phyloP scores from a whole-genome alignment of 2,888 invertebrate species.

The Ectemnius cavifrons region DNA sequence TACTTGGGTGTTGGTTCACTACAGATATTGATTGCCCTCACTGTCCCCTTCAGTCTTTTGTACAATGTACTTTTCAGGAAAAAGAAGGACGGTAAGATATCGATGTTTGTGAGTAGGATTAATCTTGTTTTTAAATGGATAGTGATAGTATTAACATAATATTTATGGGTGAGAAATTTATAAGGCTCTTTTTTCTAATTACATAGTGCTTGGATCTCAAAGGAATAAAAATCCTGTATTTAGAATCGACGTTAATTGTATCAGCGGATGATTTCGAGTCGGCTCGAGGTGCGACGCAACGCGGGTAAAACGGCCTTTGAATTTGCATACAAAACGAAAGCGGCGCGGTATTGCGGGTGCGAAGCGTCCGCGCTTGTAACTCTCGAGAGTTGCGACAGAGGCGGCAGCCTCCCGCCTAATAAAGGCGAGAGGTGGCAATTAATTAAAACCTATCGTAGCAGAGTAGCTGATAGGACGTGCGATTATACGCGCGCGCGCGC shows the following conservation, averaged over 20 bases:
- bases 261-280: constrained; percentile 2
- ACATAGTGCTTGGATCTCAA: too few relatives aligned
- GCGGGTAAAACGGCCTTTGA: background rate
- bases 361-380: background rate
- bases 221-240: too few relatives aligned
- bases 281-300: background rate
- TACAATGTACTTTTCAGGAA: too few relatives aligned
- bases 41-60: background rate
- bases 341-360: background rate
- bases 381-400: background rate
- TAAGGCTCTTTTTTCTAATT: too few relatives aligned
- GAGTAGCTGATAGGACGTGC: constrained; percentile 4
- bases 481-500: constrained; percentile 15
- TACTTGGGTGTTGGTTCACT: constrained; percentile 1
- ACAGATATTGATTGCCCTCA: background rate
- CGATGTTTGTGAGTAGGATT: too few relatives aligned
- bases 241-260: background rate
- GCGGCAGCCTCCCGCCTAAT: background rate
- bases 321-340: constrained; percentile 9
- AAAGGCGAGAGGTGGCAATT: background rate
- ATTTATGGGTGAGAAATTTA: too few relatives aligned
- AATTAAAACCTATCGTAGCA: constrained; percentile 4
- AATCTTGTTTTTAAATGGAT: too few relatives aligned
- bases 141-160: too few relatives aligned
- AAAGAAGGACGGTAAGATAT: too few relatives aligned